phyloP scores from a whole-genome alignment of 1,140 invertebrate genomes.

The Drosophila micromelanica region DNA sequence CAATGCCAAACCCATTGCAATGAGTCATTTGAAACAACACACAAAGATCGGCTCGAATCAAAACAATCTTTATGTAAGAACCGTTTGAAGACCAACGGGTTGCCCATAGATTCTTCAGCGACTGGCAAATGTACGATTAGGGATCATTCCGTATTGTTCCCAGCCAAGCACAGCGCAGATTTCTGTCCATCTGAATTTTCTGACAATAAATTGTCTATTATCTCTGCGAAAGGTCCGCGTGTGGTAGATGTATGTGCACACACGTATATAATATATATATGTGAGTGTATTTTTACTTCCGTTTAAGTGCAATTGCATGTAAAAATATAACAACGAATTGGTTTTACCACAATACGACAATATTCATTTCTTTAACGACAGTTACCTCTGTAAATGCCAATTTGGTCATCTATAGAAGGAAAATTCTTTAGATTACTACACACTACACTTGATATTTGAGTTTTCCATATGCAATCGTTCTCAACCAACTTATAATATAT shows the following conservation, averaged over 20 bases:
- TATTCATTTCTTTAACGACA: slow-evolving; percentile 62
- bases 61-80: slow-evolving; percentile 15
- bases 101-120: slow-evolving; percentile 12
- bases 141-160: slow-evolving; percentile 38
- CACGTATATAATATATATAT: not conserved
- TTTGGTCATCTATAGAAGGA: slow-evolving; percentile 57
- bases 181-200: slow-evolving; percentile 21
- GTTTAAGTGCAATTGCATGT: not conserved
- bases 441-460: too few relatives aligned
- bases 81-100: slow-evolving; percentile 15
- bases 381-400: slow-evolving; percentile 69
- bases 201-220: slow-evolving; percentile 24
- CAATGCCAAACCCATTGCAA: slow-evolving; percentile 59
- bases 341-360: slow-evolving; percentile 23
- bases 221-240: not conserved
- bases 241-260: not conserved
- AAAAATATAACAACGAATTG: not conserved
- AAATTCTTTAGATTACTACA: not conserved
- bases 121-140: slow-evolving; percentile 38
- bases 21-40: slow-evolving; percentile 62
- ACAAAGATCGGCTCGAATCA: slow-evolving; percentile 34
- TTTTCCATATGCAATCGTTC: too few relatives aligned
- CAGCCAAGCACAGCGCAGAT: slow-evolving; percentile 10
- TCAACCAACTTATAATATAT: too few relatives aligned
- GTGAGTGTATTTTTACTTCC: too few relatives aligned